phyloP scores from a whole-genome alignment of 2,888 invertebrate species.

The Torymus texanus region DNA sequence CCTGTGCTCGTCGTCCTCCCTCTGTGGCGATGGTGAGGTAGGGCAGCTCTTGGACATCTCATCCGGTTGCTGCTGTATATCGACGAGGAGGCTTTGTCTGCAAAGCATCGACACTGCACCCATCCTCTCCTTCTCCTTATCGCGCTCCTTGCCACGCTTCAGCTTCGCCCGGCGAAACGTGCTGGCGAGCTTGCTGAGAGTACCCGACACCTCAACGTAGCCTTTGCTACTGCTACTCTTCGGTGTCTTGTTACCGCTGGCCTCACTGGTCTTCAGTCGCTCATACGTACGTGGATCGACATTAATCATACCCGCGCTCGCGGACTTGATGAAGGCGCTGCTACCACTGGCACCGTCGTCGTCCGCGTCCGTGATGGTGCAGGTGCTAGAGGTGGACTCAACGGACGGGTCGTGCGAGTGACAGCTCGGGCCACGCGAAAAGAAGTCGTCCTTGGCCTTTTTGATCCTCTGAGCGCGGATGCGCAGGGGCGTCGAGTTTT shows the following conservation, averaged over 20 bases:
- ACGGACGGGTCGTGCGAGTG: slow-evolving; percentile 57
- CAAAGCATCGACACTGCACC: slow-evolving; percentile 84
- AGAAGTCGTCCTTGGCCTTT: slow-evolving; percentile 84
- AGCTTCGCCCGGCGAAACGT: slow-evolving; percentile 79
- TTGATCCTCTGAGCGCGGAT: slow-evolving; percentile 80
- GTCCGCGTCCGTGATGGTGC: slow-evolving; percentile 24
- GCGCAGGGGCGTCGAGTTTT: slow-evolving; percentile 66
- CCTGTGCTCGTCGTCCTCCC: slow-evolving; percentile 42
- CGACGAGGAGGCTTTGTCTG: slow-evolving; percentile 85
- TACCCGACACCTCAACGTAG: slow-evolving; percentile 55
- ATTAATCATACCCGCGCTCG: slow-evolving; percentile 87
- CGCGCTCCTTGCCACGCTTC: slow-evolving; percentile 70
- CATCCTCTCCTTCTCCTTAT: slow-evolving; percentile 72
- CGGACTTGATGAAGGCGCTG: slow-evolving; percentile 80
- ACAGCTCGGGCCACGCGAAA: slow-evolving; percentile 74
- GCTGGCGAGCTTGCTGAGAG: slow-evolving; percentile 76
- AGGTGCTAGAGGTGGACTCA: slow-evolving; percentile 8
- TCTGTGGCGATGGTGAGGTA: slow-evolving; percentile 57
- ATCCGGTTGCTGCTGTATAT: slow-evolving; percentile 70
- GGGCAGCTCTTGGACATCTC: slow-evolving; percentile 60
- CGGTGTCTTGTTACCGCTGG: slow-evolving; percentile 78
- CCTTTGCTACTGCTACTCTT: slow-evolving; percentile 67
- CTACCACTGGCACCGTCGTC: slow-evolving; percentile 48
- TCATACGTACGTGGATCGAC: slow-evolving; percentile 80
- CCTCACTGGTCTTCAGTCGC: slow-evolving; percentile 73